Conservation (phyloP, 2,888 invertebrate genomes). For the Salpingus planirostris region DNA sequence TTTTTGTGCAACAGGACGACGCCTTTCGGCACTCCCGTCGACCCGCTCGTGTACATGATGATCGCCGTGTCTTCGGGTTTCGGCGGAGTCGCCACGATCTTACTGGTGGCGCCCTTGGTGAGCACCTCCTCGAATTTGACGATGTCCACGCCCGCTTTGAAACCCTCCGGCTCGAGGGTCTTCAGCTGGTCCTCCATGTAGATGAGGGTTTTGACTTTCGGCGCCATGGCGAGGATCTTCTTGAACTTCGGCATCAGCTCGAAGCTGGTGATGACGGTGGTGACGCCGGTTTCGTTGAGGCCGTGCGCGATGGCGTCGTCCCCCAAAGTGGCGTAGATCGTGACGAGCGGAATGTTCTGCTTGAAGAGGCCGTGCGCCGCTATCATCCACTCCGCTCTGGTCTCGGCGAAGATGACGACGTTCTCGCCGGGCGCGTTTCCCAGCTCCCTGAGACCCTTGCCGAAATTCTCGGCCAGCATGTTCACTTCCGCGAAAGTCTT, state of each 20-base stretch:
- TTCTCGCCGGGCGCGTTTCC: slow-evolving; percentile 66
- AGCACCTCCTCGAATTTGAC: slow-evolving; percentile 67
- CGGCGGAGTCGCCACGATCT: slow-evolving; percentile 46
- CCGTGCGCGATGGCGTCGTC: slow-evolving; percentile 95
- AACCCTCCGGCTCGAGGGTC: slow-evolving; percentile 59
- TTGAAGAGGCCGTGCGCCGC: slow-evolving; percentile 94
- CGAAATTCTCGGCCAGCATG: slow-evolving; percentile 66
- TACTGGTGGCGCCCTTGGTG: slow-evolving; percentile 42
- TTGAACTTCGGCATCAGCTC: slow-evolving; percentile 88
- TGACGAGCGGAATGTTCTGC: slow-evolving; percentile 91
- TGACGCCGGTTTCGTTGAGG: slow-evolving; percentile 93
- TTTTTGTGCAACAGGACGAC: slow-evolving; percentile 75
- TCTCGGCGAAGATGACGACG: slow-evolving; percentile 94
- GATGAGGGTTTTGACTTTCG: slow-evolving; percentile 68
- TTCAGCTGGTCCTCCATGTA: slow-evolving; percentile 85
- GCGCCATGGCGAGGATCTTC: slow-evolving; percentile 61
- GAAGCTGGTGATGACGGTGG: slow-evolving; percentile 85
- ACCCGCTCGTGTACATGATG: slow-evolving; percentile 98
- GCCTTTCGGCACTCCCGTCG: slow-evolving; percentile 92
- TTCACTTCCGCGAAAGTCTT: slow-evolving; percentile 72
- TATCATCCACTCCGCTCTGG: slow-evolving; percentile 96
- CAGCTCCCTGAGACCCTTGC: slow-evolving; percentile 72
- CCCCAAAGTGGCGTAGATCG: slow-evolving; percentile 93
- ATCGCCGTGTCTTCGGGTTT: slow-evolving; percentile 76
- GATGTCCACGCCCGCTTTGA: slow-evolving; percentile 63